These are phyloP conservation scores for Micromys minutus DNA, from an alignment of 2,113 vertebrate genomes.

Conservation along the genomic window DNA sequence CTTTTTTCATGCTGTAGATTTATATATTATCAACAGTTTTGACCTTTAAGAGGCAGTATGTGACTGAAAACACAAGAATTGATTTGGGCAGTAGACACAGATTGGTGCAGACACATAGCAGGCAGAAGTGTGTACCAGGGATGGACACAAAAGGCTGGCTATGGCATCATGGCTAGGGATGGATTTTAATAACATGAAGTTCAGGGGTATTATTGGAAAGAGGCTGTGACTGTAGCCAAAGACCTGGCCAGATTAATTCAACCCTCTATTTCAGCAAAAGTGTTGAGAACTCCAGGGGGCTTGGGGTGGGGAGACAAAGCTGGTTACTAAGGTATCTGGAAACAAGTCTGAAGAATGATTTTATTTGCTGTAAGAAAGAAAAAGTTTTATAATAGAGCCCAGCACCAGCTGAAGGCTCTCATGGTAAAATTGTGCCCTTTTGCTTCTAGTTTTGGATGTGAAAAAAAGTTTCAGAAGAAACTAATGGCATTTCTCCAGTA, in stretches of 20 bases:
- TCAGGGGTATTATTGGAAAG: not conserved
- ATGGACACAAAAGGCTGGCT: not conserved
- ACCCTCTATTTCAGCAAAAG: constrained; percentile 49
- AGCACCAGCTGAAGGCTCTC: constrained; percentile 55
- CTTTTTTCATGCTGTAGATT: not conserved
- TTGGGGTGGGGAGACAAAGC: not conserved
- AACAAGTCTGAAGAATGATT: constrained; percentile 75
- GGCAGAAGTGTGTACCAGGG: not conserved
- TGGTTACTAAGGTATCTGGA: constrained; percentile 73
- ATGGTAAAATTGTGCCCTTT: constrained; percentile 56
- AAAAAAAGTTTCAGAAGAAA: constrained; percentile 47
- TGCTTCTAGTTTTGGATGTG: constrained; percentile 24
- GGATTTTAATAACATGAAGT: constrained; percentile 36
- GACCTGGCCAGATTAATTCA: constrained; percentile 44
- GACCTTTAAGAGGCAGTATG: not conserved
- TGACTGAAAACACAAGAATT: not conserved
- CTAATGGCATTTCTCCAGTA: constrained; percentile 9
- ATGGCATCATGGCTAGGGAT: not conserved
- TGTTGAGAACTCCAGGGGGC: not conserved
- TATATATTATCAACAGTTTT: not conserved
- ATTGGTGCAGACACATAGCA: not conserved
- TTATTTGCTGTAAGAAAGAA: constrained; percentile 62
- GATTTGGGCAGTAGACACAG: not conserved
- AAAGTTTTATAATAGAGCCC: constrained; percentile 51
- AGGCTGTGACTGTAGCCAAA: constrained; percentile 42